Evolutionary conservation across 2,888 invertebrate species (phyloP), one percentile per base, ranked within the genome.

Genomic region (Tipula unca): DNA sequence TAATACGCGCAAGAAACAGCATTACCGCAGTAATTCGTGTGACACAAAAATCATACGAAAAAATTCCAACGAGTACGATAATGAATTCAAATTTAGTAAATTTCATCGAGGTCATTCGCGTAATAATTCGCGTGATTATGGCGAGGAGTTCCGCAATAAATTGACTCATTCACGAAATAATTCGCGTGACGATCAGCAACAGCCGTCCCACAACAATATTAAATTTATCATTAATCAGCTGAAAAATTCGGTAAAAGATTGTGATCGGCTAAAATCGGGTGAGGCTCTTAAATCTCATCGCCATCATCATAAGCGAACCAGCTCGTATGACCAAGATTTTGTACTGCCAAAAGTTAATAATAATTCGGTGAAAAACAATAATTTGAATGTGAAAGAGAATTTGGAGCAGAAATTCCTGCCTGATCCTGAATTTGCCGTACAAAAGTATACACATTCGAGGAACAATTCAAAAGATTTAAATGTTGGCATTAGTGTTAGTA

Each of bases 401-500:
- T 54, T 85, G 17, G 86, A 86, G 54, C 25, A 42, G 32, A 29
- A 83, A 42, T 20, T 54, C 39, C 14, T 69, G 13, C 1, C 17
- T 17, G 39, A 25, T 84, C 29, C 48, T 0, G 29, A 82, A 84
- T 84, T 36, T 69, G 35, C 32, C 36, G 85, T 84, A 10, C 29
- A 88, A 17, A 88, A 88, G 3, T 88, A 87, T 39, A 87, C 87
- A 29, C 93, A 93, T 88, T 93, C 93, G 86, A 92, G 93, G 86
- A 91, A 91, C 87, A 91, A 91, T 88, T 93, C 93, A 86, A 90
- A 90, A 88, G 90, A 91, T 87, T 87, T 85, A 39, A 86, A 36
- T 39, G 48, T 48, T 35, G 85, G 17, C 69, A 48, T 35, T 83
- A 32, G n/a, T 32, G 29, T 83, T 32, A 32, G n/a, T 83, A 83